These are phyloP conservation scores for Saturnia pavonia DNA, from an alignment of 2,888 invertebrate species.

Conservation along the genomic window DNA sequence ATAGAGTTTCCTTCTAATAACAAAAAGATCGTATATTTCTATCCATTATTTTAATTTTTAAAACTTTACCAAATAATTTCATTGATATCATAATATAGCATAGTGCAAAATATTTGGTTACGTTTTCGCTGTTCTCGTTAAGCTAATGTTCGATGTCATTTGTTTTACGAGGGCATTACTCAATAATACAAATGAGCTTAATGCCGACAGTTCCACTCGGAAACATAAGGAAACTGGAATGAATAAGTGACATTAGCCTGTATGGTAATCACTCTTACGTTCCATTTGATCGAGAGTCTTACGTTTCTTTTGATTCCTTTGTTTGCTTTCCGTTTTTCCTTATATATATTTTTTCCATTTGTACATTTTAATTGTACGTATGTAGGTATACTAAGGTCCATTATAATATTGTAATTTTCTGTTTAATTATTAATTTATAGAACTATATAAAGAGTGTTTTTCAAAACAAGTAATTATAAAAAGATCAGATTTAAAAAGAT, in stretches of 20 bases:
- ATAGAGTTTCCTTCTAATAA: not conserved
- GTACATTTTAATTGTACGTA: not conserved
- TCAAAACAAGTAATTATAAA: not conserved
- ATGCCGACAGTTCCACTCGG: constrained; percentile 29
- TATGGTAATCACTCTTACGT: constrained; percentile 21
- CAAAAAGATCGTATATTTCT: not conserved
- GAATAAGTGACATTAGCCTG: constrained; percentile 14
- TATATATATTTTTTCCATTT: not conserved
- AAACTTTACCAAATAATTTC: not conserved
- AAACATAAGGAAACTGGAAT: constrained; percentile 17
- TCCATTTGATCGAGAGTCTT: constrained; percentile 2
- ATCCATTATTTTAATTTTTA: not conserved
- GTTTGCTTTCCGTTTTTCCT: not conserved
- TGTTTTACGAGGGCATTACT: constrained; percentile 38
- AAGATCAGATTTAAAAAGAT: not conserved
- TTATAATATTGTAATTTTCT: not conserved
- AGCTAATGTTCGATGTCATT: constrained; percentile 36
- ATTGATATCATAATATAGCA: not conserved
- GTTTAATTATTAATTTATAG: not conserved
- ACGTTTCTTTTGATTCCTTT: constrained; percentile 1
- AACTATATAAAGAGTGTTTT: not conserved
- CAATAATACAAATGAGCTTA: constrained; percentile 39
- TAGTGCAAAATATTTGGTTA: constrained; percentile 4
- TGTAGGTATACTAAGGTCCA: not conserved
- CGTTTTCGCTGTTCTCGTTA: constrained; percentile 31